Evolutionary conservation across 2,888 invertebrate genomes (phyloP), one percentile per base, ranked within the genome.

Genomic region (Schizaphis graminum): DNA sequence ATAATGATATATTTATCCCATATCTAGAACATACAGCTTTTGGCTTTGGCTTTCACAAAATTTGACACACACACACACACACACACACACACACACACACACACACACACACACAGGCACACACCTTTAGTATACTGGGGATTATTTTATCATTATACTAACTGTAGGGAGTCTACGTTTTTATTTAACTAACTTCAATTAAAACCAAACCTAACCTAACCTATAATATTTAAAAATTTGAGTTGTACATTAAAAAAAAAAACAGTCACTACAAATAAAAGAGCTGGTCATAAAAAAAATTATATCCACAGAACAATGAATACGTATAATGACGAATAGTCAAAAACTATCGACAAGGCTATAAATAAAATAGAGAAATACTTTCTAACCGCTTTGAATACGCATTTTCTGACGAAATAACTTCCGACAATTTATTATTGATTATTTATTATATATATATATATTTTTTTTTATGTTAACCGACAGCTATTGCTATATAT

Each of bases 301-400:
- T 91, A 77, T 91, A 53, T 28, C 53, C 3, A 28, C 35, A 49
- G 49, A 77, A 91, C 77, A 91, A 84, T 91, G 53, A 91, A 91
- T 84, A 53, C 10, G 56, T 85, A 85, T 85, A 85, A 85, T 85
- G 11, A 11, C n/a, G 16, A 8, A n/a, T 44, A 61, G 61, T 87
- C 61, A 26, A 61, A 61, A n/a, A 87, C 35, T 87, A 87, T 61
- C 57, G 47, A 92, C 61, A 44, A 61, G 35, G 3, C 35, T 49
- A 56, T 87, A 86, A 92, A 92, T 57, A 86, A 92, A 61, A 92
- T 53, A 53, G 49, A 28, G 21, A 57, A 86, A 91, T 26, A n/a
- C 56, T 57, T 56, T 89, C 49, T 35, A 57, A 10, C 26, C 0
- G 44, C n/a, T 57, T 86, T n/a, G 13, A 86, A 77, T 77, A 77